Evolutionary conservation across 2,888 invertebrate genomes (phyloP).

Genomic region (Drosophila percnosoma): DNA sequence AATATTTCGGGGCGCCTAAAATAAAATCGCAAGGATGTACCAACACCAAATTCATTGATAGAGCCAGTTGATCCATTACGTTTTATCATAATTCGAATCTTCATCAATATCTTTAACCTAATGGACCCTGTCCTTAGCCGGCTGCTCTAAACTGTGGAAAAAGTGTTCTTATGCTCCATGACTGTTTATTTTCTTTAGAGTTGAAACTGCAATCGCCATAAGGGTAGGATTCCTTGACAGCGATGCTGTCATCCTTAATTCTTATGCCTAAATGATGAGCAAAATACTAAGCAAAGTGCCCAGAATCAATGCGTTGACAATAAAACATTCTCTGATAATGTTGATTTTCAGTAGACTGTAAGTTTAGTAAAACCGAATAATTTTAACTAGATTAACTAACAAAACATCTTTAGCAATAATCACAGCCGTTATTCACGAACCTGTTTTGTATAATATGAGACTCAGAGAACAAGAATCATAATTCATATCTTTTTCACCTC

Average conservation of each 20-base stretch:
- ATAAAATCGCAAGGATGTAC: conserved; percentile 7
- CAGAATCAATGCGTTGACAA: conserved; percentile 16
- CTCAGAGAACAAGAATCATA: neutral
- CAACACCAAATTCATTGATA: conserved; percentile 41
- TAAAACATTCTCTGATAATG: neutral
- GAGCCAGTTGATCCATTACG: conserved; percentile 56
- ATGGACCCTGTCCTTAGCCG: conserved; percentile 79
- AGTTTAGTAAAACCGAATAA: neutral
- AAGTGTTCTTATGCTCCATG: conserved; percentile 69
- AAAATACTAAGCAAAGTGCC: conserved; percentile 65
- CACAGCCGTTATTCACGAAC: neutral
- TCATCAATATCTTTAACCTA: conserved; percentile 82
- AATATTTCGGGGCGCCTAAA: conserved; percentile 41
- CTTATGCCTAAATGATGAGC: conserved; percentile 65
- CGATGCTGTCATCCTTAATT: conserved; percentile 38
- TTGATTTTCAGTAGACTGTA: conserved; percentile 49
- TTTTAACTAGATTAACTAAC: neutral
- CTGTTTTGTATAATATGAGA: neutral
- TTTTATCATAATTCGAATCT: conserved; percentile 42
- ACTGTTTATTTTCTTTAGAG: conserved; percentile 50
- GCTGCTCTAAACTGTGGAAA: conserved; percentile 76
- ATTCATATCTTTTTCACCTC: neutral
- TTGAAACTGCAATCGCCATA: conserved; percentile 42
- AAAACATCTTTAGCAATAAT: neutral
- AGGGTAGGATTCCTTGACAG: conserved; percentile 38